Evolutionary conservation across 2,888 invertebrate species (phyloP).

Genomic region (Leptopilina syphax): DNA sequence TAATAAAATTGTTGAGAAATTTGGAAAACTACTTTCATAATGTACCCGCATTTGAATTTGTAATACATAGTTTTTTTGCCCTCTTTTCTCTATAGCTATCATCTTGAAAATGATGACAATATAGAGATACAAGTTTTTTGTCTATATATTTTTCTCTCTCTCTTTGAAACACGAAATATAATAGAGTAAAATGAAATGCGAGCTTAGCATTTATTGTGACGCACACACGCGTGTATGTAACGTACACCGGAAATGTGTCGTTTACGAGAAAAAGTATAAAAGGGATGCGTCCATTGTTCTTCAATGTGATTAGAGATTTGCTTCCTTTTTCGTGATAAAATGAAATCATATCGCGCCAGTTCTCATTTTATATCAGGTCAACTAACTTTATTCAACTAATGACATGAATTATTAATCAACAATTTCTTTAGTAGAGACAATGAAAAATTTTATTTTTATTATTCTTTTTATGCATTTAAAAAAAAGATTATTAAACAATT

Average conservation of each 20-base stretch:
- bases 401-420: not conserved
- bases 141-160: not conserved
- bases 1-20: not conserved
- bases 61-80: not conserved
- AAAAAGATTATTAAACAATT: too few relatives aligned
- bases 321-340: slow-evolving; percentile 16
- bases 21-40: slow-evolving; percentile 3
- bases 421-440: too few relatives aligned
- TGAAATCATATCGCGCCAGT: slow-evolving; percentile 7
- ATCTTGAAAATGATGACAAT: slow-evolving; percentile 5
- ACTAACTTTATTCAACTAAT: slow-evolving; percentile 1
- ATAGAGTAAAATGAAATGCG: slow-evolving; percentile 31
- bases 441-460: too few relatives aligned
- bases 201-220: slow-evolving; percentile 11
- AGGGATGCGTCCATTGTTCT: slow-evolving; percentile 38
- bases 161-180: slow-evolving; percentile 20
- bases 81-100: not conserved
- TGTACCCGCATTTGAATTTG: slow-evolving; percentile 6
- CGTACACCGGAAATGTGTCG: slow-evolving; percentile 22
- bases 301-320: slow-evolving; percentile 24
- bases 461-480: too few relatives aligned
- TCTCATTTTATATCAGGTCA: slow-evolving; percentile 3
- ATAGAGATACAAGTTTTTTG: not conserved
- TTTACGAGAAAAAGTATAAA: slow-evolving; percentile 14
- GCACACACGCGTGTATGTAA: slow-evolving; percentile 25